A percentile compares a stretch with the other conserved stretches of the same genome.
phyloP scores from a whole-genome alignment of 1,140 invertebrate species.

The Drosophila pectinifera region DNA sequence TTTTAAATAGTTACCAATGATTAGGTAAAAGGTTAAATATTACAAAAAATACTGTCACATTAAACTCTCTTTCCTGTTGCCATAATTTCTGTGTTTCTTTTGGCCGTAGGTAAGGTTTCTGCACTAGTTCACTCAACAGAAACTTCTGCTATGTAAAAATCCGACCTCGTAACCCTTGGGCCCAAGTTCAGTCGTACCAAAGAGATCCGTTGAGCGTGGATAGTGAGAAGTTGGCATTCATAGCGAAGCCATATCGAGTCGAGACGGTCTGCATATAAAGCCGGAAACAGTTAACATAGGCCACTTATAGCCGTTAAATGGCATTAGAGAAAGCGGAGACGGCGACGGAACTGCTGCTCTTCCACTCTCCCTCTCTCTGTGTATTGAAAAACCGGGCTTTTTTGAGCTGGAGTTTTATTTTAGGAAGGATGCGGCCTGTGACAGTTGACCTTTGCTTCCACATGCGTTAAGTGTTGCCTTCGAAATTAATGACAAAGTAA shows the following conservation, averaged over 20 bases:
- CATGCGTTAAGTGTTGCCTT: conserved; percentile 68
- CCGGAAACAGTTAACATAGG: conserved; percentile 79
- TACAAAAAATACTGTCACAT: no score
- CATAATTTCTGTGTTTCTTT: no score
- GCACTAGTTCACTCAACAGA: neutral
- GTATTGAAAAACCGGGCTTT: conserved; percentile 36
- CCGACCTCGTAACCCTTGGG: neutral
- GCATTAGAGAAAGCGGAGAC: conserved; percentile 48
- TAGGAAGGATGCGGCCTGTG: conserved; percentile 51
- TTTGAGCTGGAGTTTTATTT: conserved; percentile 45
- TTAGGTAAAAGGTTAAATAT: no score
- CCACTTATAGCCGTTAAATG: conserved; percentile 76
- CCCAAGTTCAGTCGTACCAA: neutral
- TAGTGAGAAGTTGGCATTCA: conserved; percentile 25
- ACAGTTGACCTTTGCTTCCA: conserved; percentile 65
- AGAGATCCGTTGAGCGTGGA: neutral
- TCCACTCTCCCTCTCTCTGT: neutral
- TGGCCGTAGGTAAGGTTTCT: neutral
- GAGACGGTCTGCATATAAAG: conserved; percentile 46
- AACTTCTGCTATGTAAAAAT: neutral
- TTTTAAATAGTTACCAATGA: no score
- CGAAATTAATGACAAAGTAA: conserved; percentile 83
- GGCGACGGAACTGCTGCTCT: conserved; percentile 4
- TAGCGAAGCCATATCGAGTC: conserved; percentile 57
- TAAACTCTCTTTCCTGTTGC: no score